Percentiles rank a stretch among this genome's conserved stretches.
These are phyloP conservation scores for Tribolium castaneum DNA, from an alignment of 1,140 invertebrate genomes.

Conservation along the genomic window DNA sequence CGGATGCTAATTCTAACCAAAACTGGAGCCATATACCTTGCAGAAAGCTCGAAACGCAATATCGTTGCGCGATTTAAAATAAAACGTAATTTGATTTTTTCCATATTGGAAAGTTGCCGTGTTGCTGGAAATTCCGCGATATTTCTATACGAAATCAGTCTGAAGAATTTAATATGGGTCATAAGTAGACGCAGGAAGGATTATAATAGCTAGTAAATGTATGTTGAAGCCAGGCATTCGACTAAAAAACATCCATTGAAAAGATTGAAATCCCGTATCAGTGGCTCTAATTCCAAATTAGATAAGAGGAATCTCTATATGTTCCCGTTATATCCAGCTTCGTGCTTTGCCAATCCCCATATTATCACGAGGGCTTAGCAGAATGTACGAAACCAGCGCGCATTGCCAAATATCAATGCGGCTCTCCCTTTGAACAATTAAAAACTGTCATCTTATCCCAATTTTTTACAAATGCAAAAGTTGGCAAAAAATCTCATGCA, in stretches of 20 bases:
- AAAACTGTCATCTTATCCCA: background rate
- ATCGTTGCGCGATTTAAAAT: background rate
- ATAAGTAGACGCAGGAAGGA: background rate
- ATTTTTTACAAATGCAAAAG: background rate
- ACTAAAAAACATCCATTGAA: constrained; percentile 36
- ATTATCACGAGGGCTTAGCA: constrained; percentile 20
- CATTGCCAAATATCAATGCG: constrained; percentile 24
- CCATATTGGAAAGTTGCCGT: background rate
- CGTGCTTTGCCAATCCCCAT: constrained; percentile 25
- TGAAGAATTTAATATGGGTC: background rate
- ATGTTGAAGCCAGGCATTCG: constrained; percentile 17
- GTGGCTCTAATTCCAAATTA: constrained; percentile 48
- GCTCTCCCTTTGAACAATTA: background rate
- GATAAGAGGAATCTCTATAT: constrained; percentile 48
- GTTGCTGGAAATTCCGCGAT: background rate
- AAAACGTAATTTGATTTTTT: background rate
- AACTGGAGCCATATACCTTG: background rate
- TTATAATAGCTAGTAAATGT: constrained; percentile 6
- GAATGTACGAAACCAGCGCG: background rate
- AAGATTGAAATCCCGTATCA: constrained; percentile 41
- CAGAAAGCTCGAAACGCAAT: background rate
- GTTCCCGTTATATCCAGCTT: constrained; percentile 22
- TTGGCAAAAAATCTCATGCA: background rate
- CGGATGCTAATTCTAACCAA: background rate
- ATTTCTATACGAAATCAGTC: background rate